A percentile compares a stretch with the other conserved stretches of the same genome.
Evolutionary conservation across 37 sponge, comb jelly and placozoan species (phyloP).

Genomic region (Tethya wilhelma): DNA sequence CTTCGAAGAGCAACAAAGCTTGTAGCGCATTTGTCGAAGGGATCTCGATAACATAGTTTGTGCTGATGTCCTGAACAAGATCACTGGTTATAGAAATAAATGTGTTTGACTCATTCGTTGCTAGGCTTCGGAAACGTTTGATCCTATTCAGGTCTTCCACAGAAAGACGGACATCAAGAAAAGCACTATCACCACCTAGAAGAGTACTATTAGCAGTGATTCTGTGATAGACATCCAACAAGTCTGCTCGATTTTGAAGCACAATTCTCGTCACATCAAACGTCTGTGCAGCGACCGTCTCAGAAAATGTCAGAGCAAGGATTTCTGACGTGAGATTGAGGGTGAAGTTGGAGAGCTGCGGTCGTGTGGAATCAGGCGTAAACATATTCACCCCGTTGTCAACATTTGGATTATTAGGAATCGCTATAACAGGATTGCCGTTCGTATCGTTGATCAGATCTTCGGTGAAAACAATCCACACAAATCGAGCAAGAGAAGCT

Average conservation of each 20-base stretch:
- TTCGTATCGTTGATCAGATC: conserved; percentile 67
- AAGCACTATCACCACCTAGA: conserved; percentile 41
- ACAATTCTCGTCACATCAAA: conserved; percentile 39
- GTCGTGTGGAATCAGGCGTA: conserved; percentile 44
- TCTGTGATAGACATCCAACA: not conserved
- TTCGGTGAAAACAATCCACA: conserved; percentile 58
- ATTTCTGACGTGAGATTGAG: conserved; percentile 74
- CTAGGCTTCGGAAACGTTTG: conserved; percentile 57
- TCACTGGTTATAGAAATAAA: conserved; percentile 52
- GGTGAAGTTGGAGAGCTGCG: conserved; percentile 51
- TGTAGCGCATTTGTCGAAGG: conserved; percentile 1
- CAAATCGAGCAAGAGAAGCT: conserved; percentile 54
- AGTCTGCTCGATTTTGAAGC: conserved; percentile 51
- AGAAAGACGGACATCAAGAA: conserved; percentile 50
- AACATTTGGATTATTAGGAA: conserved; percentile 14
- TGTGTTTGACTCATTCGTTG: conserved; percentile 65
- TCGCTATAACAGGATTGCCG: conserved; percentile 54
- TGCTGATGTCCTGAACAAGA: conserved; percentile 69
- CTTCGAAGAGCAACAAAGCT: conserved; percentile 26
- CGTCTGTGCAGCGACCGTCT: conserved; percentile 71
- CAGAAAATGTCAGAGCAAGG: conserved; percentile 74
- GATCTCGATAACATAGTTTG: conserved; percentile 34
- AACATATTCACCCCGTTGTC: conserved; percentile 13
- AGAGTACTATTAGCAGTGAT: conserved; percentile 47
- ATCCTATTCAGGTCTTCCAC: conserved; percentile 74